phyloP scores from a whole-genome alignment of 2,888 invertebrate species.

The Epirrhoe alternata region DNA sequence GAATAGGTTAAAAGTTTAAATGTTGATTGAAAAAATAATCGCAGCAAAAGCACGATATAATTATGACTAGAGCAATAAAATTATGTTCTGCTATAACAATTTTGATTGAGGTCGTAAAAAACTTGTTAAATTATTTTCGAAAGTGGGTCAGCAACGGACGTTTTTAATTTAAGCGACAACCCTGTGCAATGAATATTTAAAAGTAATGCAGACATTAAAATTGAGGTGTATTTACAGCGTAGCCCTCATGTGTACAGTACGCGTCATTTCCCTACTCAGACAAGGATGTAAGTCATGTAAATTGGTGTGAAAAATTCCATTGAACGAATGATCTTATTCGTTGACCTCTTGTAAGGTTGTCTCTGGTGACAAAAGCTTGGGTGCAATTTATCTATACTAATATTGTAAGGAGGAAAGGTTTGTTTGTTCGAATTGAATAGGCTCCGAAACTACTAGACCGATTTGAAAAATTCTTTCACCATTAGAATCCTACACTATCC shows the following conservation, averaged over 20 bases:
- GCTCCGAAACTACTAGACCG: too few species aligned
- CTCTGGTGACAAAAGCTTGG: too few species aligned
- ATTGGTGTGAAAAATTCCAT: too few species aligned
- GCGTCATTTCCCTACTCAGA: neutral
- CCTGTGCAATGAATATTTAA: constrained; percentile 29
- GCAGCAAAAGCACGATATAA: neutral
- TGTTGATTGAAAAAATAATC: neutral
- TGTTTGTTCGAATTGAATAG: too few species aligned
- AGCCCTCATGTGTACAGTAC: neutral
- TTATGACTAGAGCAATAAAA: neutral
- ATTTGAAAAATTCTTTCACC: too few species aligned
- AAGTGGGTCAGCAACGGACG: constrained; percentile 25
- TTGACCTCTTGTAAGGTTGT: too few species aligned
- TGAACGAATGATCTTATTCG: too few species aligned
- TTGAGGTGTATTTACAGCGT: constrained; percentile 12
- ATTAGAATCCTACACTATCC: too few species aligned
- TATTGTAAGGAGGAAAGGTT: too few species aligned
- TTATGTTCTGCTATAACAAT: constrained; percentile 1
- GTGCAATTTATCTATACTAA: too few species aligned
- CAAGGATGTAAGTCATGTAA: too few species aligned
- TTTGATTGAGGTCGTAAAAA: constrained; percentile 27
- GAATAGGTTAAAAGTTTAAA: neutral
- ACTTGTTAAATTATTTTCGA: constrained; percentile 37
- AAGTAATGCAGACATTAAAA: constrained; percentile 24
- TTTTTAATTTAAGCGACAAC: constrained; percentile 25